These are phyloP conservation scores for Struthidea cinerea DNA, from an alignment of 2,113 vertebrate species.

Conservation along the genomic window DNA sequence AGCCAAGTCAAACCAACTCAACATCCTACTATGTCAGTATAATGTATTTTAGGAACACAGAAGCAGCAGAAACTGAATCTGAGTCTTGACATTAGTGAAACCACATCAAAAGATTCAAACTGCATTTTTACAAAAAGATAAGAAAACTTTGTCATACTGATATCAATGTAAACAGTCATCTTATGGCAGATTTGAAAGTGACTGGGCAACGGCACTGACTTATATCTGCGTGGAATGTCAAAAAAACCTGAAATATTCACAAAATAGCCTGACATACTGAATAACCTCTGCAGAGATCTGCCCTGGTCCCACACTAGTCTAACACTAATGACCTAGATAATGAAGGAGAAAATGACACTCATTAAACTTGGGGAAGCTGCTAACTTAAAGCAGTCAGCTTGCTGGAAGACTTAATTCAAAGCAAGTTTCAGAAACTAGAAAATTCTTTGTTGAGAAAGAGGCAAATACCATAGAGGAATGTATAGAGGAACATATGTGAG, in stretches of 20 bases:
- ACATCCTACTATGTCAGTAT: neutral
- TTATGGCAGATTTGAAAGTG: neutral
- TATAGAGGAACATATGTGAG: neutral
- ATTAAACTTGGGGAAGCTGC: neutral
- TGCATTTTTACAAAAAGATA: neutral
- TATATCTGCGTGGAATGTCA: fast-evolving
- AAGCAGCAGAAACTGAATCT: neutral
- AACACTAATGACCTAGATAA: neutral
- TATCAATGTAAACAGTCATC: neutral
- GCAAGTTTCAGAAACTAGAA: neutral
- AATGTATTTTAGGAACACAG: neutral
- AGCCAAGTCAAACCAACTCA: neutral
- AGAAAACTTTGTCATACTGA: neutral
- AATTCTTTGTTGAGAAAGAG: neutral
- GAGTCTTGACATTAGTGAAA: neutral
- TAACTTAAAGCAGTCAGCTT: neutral
- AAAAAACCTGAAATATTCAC: neutral
- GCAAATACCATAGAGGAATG: neutral
- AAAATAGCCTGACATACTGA: neutral
- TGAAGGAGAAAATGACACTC: neutral
- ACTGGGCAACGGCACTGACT: neutral
- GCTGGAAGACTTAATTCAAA: neutral
- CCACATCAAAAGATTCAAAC: neutral
- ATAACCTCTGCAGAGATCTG: neutral
- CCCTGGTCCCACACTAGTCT: neutral